Base-by-base conservation (phyloP, 2,888 invertebrate genomes). In the Colletes collaris region DNA sequence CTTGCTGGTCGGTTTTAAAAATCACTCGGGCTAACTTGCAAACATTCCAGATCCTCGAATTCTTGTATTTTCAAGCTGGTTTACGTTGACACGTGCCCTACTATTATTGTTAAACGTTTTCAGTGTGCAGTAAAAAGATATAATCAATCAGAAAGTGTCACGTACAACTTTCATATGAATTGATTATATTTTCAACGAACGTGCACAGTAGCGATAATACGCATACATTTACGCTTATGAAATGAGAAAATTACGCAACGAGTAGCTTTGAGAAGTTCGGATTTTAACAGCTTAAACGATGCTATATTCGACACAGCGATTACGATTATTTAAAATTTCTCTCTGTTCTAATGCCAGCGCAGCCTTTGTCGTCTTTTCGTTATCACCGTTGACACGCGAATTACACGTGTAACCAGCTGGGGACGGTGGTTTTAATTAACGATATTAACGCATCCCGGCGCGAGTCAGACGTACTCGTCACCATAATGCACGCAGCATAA, bases 381-480 rank as follows among this genome's bases (percentile, higher is more conserved):
- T 81, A 76, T 73, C 75, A n/a, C 52, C 52, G 59, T 13, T 35
- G 72, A 59, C 74, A 64, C 52, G 76, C 79, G 35, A 69, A 64
- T 65, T 69, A 58, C 72, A 10, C 55, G 77, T 19, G 27, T 27
- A 27, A 27, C 27, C 27, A 27, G 27, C 27, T 27, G 27, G 27
- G 27, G 27, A 68, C 8, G 27, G 46, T 62, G 44, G 59, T 83
- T 84, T 86, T 83, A 86, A 86, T 83, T 83, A 86, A 83, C 84
- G 74, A 83, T 81, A 84, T 84, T 86, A 76, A 82, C 76, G 72
- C 58, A 58, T 71, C 72, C 60, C 40, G 58, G 27, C 27, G 13
- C 27, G 77, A 60, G 60, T 55, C 40, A 8, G 50, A 10, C 52
- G 53, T 62, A 56, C 55, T 52, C 19, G 27, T 8, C 4, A 44